Conservation (phyloP, 2,888 invertebrate genomes). For the Xylota segnis region DNA sequence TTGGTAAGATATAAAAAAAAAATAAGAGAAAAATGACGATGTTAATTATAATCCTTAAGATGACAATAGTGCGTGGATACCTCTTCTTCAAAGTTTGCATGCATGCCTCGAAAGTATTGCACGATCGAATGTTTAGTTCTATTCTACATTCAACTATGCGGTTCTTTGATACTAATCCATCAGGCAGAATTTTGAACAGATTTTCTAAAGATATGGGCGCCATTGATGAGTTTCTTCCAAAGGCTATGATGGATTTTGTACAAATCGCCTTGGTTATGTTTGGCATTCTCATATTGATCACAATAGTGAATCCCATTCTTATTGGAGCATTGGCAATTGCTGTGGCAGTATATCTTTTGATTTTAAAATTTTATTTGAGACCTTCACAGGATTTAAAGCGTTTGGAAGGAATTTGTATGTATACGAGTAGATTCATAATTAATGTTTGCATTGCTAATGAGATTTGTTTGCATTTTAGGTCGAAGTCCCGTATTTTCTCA, state of each 20-base stretch:
- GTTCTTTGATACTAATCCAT: slow-evolving; percentile 95
- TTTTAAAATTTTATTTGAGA: slow-evolving; percentile 89
- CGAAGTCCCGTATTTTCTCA: slow-evolving; percentile 97
- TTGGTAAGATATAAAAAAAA: slow-evolving; percentile 79
- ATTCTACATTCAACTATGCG: slow-evolving; percentile 91
- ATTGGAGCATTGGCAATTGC: slow-evolving; percentile 89
- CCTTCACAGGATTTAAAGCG: slow-evolving; percentile 91
- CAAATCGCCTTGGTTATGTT: slow-evolving; percentile 87
- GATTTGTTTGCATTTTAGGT: slow-evolving; percentile 83
- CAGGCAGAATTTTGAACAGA: slow-evolving; percentile 90
- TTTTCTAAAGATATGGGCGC: slow-evolving; percentile 91
- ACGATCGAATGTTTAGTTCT: slow-evolving; percentile 93
- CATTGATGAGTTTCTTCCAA: slow-evolving; percentile 87
- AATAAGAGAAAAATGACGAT: not conserved
- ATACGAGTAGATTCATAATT: not conserved
- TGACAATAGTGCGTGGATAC: slow-evolving; percentile 87
- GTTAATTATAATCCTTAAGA: slow-evolving; percentile 74
- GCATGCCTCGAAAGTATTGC: slow-evolving; percentile 90
- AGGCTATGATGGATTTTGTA: slow-evolving; percentile 85
- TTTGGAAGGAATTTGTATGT: slow-evolving; percentile 89
- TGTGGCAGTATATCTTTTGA: slow-evolving; percentile 86
- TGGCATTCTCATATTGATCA: slow-evolving; percentile 91
- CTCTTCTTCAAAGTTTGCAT: slow-evolving; percentile 91
- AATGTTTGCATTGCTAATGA: not conserved
- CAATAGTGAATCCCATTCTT: slow-evolving; percentile 89